Evolutionary conservation across 2,797 vertebrate genomes (phyloP).

Genomic region (Sebastes minor): DNA sequence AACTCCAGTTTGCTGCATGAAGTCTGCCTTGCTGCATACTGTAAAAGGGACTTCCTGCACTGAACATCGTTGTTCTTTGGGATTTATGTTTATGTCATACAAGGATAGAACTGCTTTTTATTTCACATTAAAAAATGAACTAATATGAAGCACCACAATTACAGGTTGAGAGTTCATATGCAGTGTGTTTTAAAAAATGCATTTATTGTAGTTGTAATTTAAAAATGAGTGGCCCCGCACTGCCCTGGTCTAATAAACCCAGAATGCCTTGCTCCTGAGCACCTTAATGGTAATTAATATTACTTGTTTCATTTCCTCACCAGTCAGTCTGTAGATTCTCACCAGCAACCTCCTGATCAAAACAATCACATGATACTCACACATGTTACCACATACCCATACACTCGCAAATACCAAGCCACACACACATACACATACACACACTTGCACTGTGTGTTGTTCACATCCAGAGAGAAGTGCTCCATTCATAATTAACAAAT

Average conservation of each 20-base stretch:
- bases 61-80: too few relatives aligned
- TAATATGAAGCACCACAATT: background rate
- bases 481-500: conserved; percentile 87
- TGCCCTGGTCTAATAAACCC: background rate
- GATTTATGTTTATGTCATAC: background rate
- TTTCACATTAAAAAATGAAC: background rate
- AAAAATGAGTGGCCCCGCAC: background rate
- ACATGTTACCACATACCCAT: conserved; percentile 15
- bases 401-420: conserved; percentile 11
- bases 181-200: too few relatives aligned
- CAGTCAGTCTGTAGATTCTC: background rate
- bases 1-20: too few relatives aligned
- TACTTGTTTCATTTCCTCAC: background rate
- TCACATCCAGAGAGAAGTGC: conserved; percentile 65
- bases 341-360: background rate
- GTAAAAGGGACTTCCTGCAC: too few relatives aligned
- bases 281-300: background rate
- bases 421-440: conserved; percentile 30
- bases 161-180: background rate
- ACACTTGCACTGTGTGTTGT: conserved; percentile 27
- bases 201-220: background rate
- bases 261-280: conserved; percentile 10
- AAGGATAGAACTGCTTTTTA: background rate
- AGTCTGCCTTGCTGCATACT: too few relatives aligned
- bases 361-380: conserved; percentile 1